Evolutionary conservation across 2,797 vertebrate species (phyloP).

Genomic region (Clarias laeviceps): DNA sequence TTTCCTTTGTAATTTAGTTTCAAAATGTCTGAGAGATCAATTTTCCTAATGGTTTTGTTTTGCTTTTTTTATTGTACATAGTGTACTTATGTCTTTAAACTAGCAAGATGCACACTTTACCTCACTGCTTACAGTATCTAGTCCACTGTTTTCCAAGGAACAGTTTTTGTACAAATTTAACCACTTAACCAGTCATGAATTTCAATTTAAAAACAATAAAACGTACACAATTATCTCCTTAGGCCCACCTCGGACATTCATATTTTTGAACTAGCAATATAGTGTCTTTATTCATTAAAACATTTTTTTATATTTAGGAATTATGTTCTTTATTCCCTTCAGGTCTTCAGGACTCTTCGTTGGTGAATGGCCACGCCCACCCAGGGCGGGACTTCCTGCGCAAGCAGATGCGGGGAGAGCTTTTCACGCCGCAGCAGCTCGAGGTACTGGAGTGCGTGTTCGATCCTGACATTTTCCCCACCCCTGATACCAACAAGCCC

Average conservation of each 20-base stretch:
- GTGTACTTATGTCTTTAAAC: neutral
- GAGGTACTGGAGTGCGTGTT: constrained; percentile 97
- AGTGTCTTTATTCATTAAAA: neutral
- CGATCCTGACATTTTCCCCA: constrained; percentile 91
- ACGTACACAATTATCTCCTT: neutral
- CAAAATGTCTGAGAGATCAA: neutral
- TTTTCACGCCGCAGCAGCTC: constrained; percentile 96
- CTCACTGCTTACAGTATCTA: neutral
- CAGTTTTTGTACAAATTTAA: neutral
- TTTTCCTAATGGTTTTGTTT: neutral
- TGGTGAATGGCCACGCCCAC: constrained; percentile 92
- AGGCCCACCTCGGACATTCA: neutral
- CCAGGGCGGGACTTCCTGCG: constrained; percentile 96
- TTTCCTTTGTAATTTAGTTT: neutral
- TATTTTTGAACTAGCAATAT: neutral
- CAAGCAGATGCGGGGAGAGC: constrained; percentile 98
- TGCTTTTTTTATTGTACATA: neutral
- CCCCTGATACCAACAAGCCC: constrained; percentile 87
- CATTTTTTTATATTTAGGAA: neutral
- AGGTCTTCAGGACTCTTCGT: constrained; percentile 93
- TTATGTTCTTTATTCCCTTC: constrained; percentile 41
- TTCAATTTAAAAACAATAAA: neutral
- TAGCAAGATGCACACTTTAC: neutral
- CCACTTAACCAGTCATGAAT: neutral
- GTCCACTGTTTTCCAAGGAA: neutral